phyloP scores from a whole-genome alignment of 2,888 invertebrate species.

The Heteromyza rotundicornis region DNA sequence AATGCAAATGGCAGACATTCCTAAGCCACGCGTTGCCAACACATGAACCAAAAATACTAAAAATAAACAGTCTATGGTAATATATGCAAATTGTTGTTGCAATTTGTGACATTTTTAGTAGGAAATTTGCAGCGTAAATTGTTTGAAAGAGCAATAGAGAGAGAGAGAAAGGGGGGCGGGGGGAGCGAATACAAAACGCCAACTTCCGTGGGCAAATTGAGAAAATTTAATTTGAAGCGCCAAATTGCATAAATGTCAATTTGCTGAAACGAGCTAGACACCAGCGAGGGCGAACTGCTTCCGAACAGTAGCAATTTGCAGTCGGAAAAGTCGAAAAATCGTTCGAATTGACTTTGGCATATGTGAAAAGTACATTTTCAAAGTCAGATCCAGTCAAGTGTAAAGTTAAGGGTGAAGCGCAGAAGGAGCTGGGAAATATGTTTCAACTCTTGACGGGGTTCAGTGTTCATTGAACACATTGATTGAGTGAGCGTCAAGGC shows the following conservation, averaged over 20 bases:
- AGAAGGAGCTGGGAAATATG: background rate
- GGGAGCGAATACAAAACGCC: no score
- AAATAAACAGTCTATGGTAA: slow-evolving; percentile 7
- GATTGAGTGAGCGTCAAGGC: background rate
- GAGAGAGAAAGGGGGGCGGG: no score
- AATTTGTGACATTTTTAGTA: slow-evolving; percentile 15
- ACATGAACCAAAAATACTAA: background rate
- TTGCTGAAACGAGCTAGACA: slow-evolving; percentile 19
- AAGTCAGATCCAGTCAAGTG: background rate
- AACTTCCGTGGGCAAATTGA: slow-evolving; percentile 18
- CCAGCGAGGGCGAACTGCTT: background rate
- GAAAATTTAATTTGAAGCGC: slow-evolving; percentile 49
- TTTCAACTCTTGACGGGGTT: background rate
- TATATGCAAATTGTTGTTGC: slow-evolving; percentile 21
- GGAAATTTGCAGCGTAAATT: background rate
- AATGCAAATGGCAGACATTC: no score
- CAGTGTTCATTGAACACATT: background rate
- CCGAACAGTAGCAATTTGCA: background rate
- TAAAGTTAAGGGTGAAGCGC: no score
- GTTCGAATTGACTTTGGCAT: background rate
- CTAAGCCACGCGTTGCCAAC: background rate
- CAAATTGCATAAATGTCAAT: slow-evolving; percentile 53
- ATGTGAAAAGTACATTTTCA: background rate
- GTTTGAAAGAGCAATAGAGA: background rate
- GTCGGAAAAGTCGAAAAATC: background rate